A percentile compares a stretch with the other conserved stretches of the same genome.
phyloP scores from a whole-genome alignment of 1,140 invertebrate species.

The Cardiocondyla obscurior region DNA sequence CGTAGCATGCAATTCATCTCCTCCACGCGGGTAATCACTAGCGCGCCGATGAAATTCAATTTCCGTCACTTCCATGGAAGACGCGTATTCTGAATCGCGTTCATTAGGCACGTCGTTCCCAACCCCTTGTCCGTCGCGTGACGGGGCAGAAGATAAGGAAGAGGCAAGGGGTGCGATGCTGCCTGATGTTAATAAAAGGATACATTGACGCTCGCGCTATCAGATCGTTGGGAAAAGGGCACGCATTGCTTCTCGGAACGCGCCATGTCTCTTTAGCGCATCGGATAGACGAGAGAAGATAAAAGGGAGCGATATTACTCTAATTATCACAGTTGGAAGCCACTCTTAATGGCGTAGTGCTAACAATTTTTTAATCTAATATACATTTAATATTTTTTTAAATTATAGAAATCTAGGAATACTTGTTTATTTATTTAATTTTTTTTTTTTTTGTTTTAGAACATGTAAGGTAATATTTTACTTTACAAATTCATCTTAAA shows the following conservation, averaged over 20 bases:
- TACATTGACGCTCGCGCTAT: slow-evolving; percentile 54
- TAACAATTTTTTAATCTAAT: not conserved
- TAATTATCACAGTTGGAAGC: slow-evolving; percentile 23
- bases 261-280: slow-evolving; percentile 18
- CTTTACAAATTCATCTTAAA: too few relatives aligned
- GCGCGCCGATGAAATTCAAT: slow-evolving; percentile 65
- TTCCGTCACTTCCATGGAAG: slow-evolving; percentile 64
- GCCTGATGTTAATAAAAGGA: slow-evolving; percentile 54
- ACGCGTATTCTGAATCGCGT: slow-evolving; percentile 65
- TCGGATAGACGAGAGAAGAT: slow-evolving; percentile 34
- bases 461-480: too few relatives aligned
- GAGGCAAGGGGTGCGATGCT: slow-evolving; percentile 36
- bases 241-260: slow-evolving; percentile 38
- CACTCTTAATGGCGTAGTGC: not conserved
- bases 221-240: slow-evolving; percentile 44
- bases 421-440: too few relatives aligned
- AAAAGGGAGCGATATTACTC: slow-evolving; percentile 28
- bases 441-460: too few relatives aligned
- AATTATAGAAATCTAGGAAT: slow-evolving; percentile 58
- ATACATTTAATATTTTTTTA: slow-evolving; percentile 19
- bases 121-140: slow-evolving; percentile 36
- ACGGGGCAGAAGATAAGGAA: slow-evolving; percentile 48
- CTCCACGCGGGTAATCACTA: slow-evolving; percentile 42
- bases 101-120: slow-evolving; percentile 59
- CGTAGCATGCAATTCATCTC: slow-evolving; percentile 61